Base-by-base conservation (phyloP, 1,140 invertebrate genomes). In the Leptonema lineaticorne region DNA sequence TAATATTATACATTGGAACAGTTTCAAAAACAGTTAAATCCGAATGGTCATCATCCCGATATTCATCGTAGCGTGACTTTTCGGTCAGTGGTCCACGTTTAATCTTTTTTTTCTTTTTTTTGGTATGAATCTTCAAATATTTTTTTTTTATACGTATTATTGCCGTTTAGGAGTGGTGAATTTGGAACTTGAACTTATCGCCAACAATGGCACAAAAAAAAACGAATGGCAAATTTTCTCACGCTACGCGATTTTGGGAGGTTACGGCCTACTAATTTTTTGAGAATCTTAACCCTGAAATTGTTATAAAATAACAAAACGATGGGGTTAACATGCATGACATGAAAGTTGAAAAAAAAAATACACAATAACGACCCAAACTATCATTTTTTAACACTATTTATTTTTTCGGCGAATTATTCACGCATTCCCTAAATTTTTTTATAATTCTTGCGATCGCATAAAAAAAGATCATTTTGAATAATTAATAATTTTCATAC, bases 51-150 rank as follows among this genome's bases (percentile, higher is more conserved):
- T 41, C 56, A 56, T 41, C 24, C 33, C 66, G 63, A 29, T 48
- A 41, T 33, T 22, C 67, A 41, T 20, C 70, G 66, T 68, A 11
- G 60, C 70, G 67, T 66, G 56, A 65, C 67, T 71, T 65, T 68
- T 71, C 70, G 70, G 70, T 71, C 70, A 71, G 66, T 71, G 70
- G 70, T 71, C 70, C 69, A 70, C 27, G 29, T 50, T 64, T 22
- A 20, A 11, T 18, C n/a, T 50, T 9, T 53, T 53, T 53, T 24
- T 24, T 24, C 46, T 9, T 24, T 48, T 18, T 48, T 24, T 48
- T 7, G 46, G n/a, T 20, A 48, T 48, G 5, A 11, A 33, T 11
- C 30, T 33, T 11, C 11, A 33, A 11, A 11, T 6, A 6, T 11
- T 33, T 33, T 33, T 11, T 6, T 33, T 6, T 6, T 11, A 33